Evolutionary conservation across 2,888 invertebrate species (phyloP).

Genomic region (Sarcophaga rosellei): DNA sequence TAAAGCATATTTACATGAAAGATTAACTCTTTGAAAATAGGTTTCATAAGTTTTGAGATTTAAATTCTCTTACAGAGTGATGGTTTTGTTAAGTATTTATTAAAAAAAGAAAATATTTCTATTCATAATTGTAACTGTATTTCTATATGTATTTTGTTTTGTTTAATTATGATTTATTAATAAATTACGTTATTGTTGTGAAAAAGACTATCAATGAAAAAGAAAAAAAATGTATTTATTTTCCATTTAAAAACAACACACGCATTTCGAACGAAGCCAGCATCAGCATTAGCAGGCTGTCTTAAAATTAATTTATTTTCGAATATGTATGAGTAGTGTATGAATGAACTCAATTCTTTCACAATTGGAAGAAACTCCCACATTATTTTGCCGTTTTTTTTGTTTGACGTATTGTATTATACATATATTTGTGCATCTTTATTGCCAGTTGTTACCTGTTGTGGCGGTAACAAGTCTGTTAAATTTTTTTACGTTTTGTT

Average conservation of each 20-base stretch:
- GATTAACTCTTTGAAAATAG: not conserved
- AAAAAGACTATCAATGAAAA: not conserved
- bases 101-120: constrained; percentile 9
- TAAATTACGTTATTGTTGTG: constrained; percentile 20
- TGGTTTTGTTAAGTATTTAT: constrained; percentile 1
- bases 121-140: too few species aligned
- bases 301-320: constrained; percentile 39
- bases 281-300: not conserved
- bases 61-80: not conserved
- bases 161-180: constrained; percentile 36
- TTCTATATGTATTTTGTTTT: not conserved
- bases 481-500: constrained; percentile 3
- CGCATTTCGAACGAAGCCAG: constrained; percentile 36
- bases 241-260: constrained; percentile 33
- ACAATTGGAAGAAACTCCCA: constrained; percentile 47
- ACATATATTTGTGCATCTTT: constrained; percentile 27
- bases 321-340: constrained; percentile 12
- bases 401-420: not conserved
- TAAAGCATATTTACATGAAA: not conserved
- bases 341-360: constrained; percentile 45
- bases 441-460: constrained; percentile 28
- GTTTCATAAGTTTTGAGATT: not conserved
- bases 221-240: constrained; percentile 38
- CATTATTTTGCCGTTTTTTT: constrained; percentile 22
- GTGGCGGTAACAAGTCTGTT: constrained; percentile 44